Evolutionary conservation across 64 coral and sea anemone species (phyloP).

Genomic region (Actinia tenebrosa): DNA sequence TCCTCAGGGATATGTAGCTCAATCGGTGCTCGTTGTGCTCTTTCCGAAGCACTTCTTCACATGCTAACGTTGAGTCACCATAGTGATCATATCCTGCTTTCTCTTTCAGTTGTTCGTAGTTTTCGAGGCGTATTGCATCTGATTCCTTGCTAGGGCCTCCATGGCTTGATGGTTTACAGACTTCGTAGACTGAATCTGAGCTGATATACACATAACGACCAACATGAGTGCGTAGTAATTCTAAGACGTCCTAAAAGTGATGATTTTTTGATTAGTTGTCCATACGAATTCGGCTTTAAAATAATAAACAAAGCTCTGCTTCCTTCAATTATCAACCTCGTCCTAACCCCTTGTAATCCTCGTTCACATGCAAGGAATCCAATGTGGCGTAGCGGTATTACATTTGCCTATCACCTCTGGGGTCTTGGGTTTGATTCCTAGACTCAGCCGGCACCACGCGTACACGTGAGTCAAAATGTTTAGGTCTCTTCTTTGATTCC

Average conservation of each 20-base stretch:
- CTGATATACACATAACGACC: conserved; percentile 87
- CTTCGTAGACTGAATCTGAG: conserved; percentile 92
- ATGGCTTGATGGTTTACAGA: conserved; percentile 58
- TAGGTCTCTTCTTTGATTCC: too few relatives aligned
- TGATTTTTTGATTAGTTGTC: not conserved
- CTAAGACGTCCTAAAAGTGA: conserved; percentile 55
- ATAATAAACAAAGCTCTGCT: too few relatives aligned
- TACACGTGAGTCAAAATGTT: too few relatives aligned
- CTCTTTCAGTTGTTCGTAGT: conserved; percentile 35
- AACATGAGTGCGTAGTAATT: conserved; percentile 44
- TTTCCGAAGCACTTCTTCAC: conserved; percentile 10
- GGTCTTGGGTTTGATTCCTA: too few relatives aligned
- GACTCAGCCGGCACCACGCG: too few relatives aligned
- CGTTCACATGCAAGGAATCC: too few relatives aligned
- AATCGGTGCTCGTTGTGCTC: not conserved
- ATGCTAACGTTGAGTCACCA: conserved; percentile 40
- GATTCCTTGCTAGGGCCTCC: conserved; percentile 67
- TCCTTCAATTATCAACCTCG: too few relatives aligned
- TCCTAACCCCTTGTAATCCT: too few relatives aligned
- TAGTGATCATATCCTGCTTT: conserved; percentile 50
- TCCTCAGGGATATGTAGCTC: not conserved
- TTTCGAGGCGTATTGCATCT: conserved; percentile 74
- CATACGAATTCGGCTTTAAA: too few relatives aligned
- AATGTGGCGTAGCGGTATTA: too few relatives aligned
- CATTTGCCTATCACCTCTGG: too few relatives aligned